Percentiles rank a stretch among this genome's conserved stretches.
These are phyloP conservation scores for Arctia plantaginis DNA, from an alignment of 2,888 invertebrate species.

Conservation along the genomic window DNA sequence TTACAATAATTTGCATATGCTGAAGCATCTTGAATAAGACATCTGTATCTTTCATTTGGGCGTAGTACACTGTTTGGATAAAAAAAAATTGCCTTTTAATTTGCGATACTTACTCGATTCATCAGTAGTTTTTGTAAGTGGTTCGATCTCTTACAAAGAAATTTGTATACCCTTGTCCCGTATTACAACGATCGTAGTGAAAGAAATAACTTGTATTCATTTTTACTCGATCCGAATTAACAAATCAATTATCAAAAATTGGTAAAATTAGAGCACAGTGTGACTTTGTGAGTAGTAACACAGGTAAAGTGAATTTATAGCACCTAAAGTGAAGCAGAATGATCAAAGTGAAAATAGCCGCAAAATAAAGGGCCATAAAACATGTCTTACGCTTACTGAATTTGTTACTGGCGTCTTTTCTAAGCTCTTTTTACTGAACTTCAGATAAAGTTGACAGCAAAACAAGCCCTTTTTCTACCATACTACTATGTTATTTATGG, in stretches of 20 bases:
- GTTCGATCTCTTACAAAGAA: background rate
- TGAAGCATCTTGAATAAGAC: background rate
- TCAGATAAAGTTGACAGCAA: background rate
- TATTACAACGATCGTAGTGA: background rate
- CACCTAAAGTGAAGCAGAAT: background rate
- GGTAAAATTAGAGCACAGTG: background rate
- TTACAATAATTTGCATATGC: constrained; percentile 2
- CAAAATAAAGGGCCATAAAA: no score
- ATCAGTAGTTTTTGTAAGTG: background rate
- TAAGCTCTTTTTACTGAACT: background rate
- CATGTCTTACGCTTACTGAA: background rate
- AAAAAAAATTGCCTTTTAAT: background rate
- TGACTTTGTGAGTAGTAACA: background rate
- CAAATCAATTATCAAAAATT: background rate
- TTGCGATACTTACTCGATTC: background rate
- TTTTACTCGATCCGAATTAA: background rate
- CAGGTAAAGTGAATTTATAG: background rate
- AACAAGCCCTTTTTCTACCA: background rate
- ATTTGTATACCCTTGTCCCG: background rate
- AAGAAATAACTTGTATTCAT: background rate
- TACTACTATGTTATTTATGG: no score
- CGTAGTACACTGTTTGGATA: background rate
- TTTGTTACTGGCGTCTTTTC: background rate
- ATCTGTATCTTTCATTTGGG: background rate
- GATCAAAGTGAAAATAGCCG: background rate